Base-by-base conservation (phyloP, 2,888 invertebrate genomes). In the Tenthredo notha region DNA sequence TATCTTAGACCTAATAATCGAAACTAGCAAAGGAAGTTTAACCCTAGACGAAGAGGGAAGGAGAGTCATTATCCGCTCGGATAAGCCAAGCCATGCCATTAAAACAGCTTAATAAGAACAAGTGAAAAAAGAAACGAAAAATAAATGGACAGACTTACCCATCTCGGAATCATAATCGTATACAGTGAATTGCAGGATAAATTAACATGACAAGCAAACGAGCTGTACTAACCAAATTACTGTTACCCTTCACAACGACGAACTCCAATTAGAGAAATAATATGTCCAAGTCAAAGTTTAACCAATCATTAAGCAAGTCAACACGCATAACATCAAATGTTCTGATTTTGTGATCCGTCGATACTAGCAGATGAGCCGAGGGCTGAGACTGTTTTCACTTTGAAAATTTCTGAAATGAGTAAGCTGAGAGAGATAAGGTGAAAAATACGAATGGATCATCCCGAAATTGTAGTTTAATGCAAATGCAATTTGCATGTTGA, bases 1-100 rank as follows among this genome's bases (percentile, higher is more conserved):
- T 54, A 77, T 50, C 54, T 77, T n/a, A 18, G 54, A 77, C 29
- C 33, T 47, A 15, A 40, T 50, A 54, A 33, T 77, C 54, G 21
- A 54, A 54, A 77, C 33, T 5, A 29, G 15, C 33, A 2, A 33
- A 15, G 43, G 9, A 43, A 43, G 10, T 43, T 72, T 37, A 33
- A 37, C 18, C 18, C 43, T 25, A 43, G 33, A 21, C 21, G 10
- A n/a, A 40, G 7, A 43, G n/a, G 5, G 6, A 3, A 72, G 15
- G n/a, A 72, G 18, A 70, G 37, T 37, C 37, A 4, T 70, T 70
- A 21, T 15, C 12, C 33, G 18, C 54, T 54, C n/a, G 54, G n/a
- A 54, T 54, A 54, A 18, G 54, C 6, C 6, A 54, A 18, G 54
- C 6, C 6, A 6, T n/a, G n/a, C 54, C n/a, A 54, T 54, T 54